Base-by-base conservation (phyloP, 2,113 vertebrate genomes). In the Pelusios castaneus region DNA sequence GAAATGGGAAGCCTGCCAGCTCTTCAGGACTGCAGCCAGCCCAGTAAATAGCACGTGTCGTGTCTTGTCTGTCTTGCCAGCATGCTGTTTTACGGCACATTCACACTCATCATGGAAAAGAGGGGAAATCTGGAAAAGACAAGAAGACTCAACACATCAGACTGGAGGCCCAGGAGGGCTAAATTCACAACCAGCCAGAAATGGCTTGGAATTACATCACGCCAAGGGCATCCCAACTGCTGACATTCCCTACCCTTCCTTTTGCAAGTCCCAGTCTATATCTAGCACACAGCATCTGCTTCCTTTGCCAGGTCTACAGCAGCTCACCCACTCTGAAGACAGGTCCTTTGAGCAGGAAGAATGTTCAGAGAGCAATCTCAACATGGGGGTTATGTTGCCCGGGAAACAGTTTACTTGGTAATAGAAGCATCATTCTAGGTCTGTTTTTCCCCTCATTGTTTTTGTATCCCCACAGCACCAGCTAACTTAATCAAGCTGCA, bases 1-100 rank as follows among this genome's bases (percentile, higher is more conserved):
- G 92, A 92, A 90, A 80, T 58, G 92, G 87, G 93, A 94, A 85
- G 88, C 63, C 29, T 80, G 94, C 88, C 97, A 97, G 88, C 73
- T 85, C 87, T 45, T 86, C 5, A 22, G 92, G 91, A 85, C 79
- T 67, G 54, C 60, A 89, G 95, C 94, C 96, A 96, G 93, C 89
- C 88, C 84, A 2, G 3, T 25, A 94, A 97, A 77, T 84, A 82
- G 92, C 88, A 51, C 25, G 90, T 82, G 88, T 54, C 49, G 86
- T 73, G 14, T 49, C 80, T 67, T 86, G 87, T 51, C 94, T 88
- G 94, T 22, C 1, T 4, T 3, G 80, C 94, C 93, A 94, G 89
- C 70, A 90, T 86, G 27, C 91, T 5, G 17, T 34, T 90, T 45
- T 25, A 82, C 31, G 80, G 60, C 80, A 7, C 2, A 0, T 92